These are phyloP conservation scores for Himalopsyche kuldschensis DNA, from an alignment of 2,888 invertebrate species.

Conservation along the genomic window DNA sequence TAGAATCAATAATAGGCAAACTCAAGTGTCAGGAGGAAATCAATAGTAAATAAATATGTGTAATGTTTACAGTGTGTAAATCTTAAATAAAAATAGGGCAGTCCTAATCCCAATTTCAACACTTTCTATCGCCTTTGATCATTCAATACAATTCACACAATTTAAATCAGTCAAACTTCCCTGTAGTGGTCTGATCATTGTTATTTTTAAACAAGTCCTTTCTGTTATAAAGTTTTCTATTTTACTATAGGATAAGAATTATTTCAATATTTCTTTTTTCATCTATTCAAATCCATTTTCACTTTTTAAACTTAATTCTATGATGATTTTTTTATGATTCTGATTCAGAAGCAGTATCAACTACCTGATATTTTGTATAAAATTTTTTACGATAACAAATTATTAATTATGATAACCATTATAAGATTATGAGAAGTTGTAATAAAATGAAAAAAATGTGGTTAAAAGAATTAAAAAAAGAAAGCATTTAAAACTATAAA, in stretches of 20 bases:
- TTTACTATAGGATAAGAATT: background rate
- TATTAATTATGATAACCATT: no score
- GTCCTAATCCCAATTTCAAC: background rate
- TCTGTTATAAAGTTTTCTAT: background rate
- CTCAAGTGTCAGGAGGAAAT: background rate
- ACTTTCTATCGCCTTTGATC: background rate
- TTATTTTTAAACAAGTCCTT: background rate
- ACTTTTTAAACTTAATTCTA: background rate
- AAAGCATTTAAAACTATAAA: no score
- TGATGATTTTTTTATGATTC: background rate
- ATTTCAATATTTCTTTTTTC: background rate
- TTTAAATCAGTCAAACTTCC: background rate
- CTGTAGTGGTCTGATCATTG: background rate
- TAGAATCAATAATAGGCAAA: background rate
- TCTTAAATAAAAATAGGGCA: background rate
- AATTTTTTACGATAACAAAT: no score
- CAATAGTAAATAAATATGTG: background rate
- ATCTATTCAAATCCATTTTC: background rate
- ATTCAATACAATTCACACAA: background rate
- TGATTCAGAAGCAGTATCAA: background rate
- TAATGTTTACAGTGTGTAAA: background rate
- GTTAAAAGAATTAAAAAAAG: no score
- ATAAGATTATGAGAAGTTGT: no score
- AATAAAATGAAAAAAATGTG: no score
- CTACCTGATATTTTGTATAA: background rate